Base-by-base conservation (phyloP, 2,797 vertebrate species). In the Gorsachius magnificus region DNA sequence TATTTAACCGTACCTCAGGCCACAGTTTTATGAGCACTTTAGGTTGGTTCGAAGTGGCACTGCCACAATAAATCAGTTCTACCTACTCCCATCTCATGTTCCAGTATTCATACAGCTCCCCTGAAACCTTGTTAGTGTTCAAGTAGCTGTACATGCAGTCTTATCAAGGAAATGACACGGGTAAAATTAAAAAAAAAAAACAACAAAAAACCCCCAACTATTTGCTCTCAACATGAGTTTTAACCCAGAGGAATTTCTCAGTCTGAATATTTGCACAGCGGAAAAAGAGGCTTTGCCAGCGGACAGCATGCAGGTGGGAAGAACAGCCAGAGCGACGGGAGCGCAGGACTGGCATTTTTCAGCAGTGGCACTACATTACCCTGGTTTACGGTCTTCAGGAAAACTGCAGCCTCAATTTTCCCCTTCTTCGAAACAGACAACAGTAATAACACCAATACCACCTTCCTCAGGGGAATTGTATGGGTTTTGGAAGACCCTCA, bases 171-270 rank as follows among this genome's bases (percentile, higher is more conserved):
- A 92, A 94, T 19, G 9, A 87, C 29, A 29, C 16, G 51, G 46
- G 45, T 51, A 66, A 84, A 93, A 81, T 38, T 20, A 10, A 46
- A 46, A 46, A 72, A 41, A n/a, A 56, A 33, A 35, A 9, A 16
- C n/a, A 16, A 1, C 36, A 41, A 43, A 16, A 43, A 43, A 16
- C 38, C 38, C 41, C 41, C 41, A 16, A 16, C 41, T 48, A 8
- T 90, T 82, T 92, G 76, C 50, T 87, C 54, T 22, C 21, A 84
- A 18, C 25, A 29, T 76, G 21, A 63, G 21, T 70, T 94, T 70
- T 63, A 77, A 94, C 31, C 13, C 38, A 87, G 51, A 66, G 14
- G 29, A 84, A 84, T 58, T 90, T 93, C 70, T 89, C 70, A 82
- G 54, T n/a, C 58, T 89, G 83, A 76, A 13, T 78, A 81, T 54